Conservation (phyloP, 2,113 vertebrate species). For the Scopus umbretta region DNA sequence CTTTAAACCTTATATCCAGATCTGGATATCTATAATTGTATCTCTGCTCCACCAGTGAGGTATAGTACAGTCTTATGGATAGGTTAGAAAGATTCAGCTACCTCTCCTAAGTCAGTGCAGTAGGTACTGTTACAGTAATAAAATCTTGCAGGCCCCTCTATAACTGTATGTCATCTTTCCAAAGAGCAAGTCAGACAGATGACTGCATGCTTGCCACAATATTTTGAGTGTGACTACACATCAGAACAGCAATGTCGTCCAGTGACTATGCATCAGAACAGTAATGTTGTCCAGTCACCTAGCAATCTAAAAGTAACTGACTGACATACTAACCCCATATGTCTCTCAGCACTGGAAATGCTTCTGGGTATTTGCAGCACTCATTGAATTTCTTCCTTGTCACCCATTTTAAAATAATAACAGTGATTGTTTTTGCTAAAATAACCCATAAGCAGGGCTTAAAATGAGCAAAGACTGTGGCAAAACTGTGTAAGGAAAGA, state of each 20-base stretch:
- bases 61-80: neutral
- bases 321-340: fast-evolving
- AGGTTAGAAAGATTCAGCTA: neutral
- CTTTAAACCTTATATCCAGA: neutral
- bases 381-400: neutral
- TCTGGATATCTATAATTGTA: neutral
- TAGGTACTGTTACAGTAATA: neutral
- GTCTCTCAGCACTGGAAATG: neutral
- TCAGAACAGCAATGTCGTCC: neutral
- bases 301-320: neutral
- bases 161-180: neutral
- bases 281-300: neutral
- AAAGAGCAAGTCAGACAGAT: neutral
- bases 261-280: neutral
- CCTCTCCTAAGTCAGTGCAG: neutral
- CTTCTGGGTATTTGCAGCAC: neutral
- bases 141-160: neutral
- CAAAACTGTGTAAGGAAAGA: neutral
- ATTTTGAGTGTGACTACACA: too few species aligned
- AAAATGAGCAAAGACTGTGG: neutral
- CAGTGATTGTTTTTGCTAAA: neutral
- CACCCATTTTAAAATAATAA: neutral
- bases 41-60: neutral
- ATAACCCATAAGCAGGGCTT: neutral
- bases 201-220: fast-evolving